Percentiles rank a stretch among this genome's conserved stretches.
These are phyloP conservation scores for Caenorhabditis doughertyi DNA, from an alignment of 2,888 invertebrate species.

Conservation along the genomic window DNA sequence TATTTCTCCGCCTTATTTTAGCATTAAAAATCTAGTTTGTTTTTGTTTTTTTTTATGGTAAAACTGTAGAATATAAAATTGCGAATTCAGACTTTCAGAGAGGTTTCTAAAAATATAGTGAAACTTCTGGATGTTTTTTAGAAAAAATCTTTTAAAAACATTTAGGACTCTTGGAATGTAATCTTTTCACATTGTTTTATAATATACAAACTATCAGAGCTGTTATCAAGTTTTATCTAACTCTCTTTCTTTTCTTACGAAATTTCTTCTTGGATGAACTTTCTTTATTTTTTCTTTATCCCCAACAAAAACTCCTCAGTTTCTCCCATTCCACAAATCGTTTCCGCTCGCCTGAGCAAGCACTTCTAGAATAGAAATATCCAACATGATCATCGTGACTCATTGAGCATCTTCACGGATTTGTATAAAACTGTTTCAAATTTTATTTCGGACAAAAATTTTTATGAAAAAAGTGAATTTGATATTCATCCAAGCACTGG, in stretches of 20 bases:
- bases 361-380: constrained; percentile 28
- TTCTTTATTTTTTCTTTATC: not conserved
- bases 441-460: constrained; percentile 6
- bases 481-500: constrained; percentile 12
- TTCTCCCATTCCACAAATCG: constrained; percentile 10
- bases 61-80: not conserved
- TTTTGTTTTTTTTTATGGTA: not conserved
- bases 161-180: too few relatives aligned
- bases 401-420: not conserved
- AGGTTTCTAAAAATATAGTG: too few relatives aligned
- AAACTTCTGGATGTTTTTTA: too few relatives aligned
- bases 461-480: constrained; percentile 2
- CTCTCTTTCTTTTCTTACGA: too few relatives aligned
- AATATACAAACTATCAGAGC: too few relatives aligned
- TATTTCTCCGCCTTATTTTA: constrained; percentile 23
- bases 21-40: constrained; percentile 28
- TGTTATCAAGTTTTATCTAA: too few relatives aligned
- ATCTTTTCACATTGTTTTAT: too few relatives aligned
- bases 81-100: not conserved
- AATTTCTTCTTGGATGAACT: too few relatives aligned
- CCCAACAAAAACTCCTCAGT: too few relatives aligned
- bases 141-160: too few relatives aligned
- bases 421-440: not conserved
- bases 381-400: constrained; percentile 19
- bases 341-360: constrained; percentile 40